Evolutionary conservation across 2,797 vertebrate species (phyloP).

Genomic region (Onychomys leucogaster): DNA sequence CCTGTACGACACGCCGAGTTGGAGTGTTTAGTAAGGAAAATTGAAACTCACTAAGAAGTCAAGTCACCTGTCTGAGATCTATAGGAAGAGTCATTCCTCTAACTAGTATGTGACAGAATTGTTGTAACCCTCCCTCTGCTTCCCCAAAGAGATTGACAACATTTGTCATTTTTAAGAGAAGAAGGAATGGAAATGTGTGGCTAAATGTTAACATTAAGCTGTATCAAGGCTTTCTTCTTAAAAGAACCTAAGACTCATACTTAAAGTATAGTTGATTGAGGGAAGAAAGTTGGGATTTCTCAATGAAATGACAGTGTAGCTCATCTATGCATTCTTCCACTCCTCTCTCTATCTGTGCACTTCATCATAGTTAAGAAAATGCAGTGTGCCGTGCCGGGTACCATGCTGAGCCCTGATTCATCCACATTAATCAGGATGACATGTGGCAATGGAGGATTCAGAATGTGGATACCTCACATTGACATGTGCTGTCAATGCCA

Average conservation of each 20-base stretch:
- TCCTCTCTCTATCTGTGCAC: neutral
- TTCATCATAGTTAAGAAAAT: neutral
- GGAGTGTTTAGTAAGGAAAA: neutral
- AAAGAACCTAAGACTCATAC: neutral
- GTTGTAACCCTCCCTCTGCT: neutral
- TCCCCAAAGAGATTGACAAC: neutral
- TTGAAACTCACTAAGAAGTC: neutral
- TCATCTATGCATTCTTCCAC: neutral
- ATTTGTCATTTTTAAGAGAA: slow-evolving; percentile 49
- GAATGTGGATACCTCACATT: neutral
- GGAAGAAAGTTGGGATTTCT: slow-evolving; percentile 27
- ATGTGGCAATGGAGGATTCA: neutral
- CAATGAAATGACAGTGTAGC: neutral
- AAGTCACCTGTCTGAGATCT: neutral
- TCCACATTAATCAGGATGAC: slow-evolving; percentile 10
- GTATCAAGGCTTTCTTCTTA: neutral
- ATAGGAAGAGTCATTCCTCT: neutral
- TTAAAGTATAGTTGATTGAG: neutral
- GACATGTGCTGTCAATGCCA: neutral
- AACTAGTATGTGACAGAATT: neutral
- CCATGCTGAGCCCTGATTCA: neutral
- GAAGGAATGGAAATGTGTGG: neutral
- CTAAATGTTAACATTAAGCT: neutral
- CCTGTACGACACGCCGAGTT: neutral
- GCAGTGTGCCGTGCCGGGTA: neutral